A percentile compares a stretch with the other conserved stretches of the same genome.
Conservation (phyloP, 1,140 invertebrate species). For the Neoseiulus cucumeris region DNA sequence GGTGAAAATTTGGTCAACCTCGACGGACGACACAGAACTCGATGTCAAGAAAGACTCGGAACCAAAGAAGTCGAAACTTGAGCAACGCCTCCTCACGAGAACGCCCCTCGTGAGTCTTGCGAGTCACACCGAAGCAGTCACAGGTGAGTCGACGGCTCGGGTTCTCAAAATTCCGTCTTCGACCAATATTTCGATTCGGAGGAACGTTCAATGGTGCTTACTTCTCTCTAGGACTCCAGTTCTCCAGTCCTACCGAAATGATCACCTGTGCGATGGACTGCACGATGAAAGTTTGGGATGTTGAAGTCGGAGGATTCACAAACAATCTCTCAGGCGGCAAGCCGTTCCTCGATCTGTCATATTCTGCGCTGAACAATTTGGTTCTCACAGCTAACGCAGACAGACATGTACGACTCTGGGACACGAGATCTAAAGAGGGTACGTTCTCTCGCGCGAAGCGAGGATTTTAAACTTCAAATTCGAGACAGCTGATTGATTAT, state of each 20-base stretch:
- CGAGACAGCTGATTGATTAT: too few relatives aligned
- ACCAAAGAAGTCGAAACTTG: slow-evolving; percentile 15
- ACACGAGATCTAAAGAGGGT: slow-evolving; percentile 48
- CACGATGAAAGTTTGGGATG: slow-evolving; percentile 81
- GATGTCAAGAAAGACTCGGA: not conserved
- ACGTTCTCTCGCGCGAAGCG: slow-evolving; percentile 11
- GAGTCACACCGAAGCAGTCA: slow-evolving; percentile 77
- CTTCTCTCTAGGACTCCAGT: slow-evolving; percentile 18
- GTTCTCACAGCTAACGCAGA: slow-evolving; percentile 74
- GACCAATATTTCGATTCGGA: slow-evolving; percentile 29
- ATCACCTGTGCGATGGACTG: slow-evolving; percentile 85
- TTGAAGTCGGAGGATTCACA: slow-evolving; percentile 42
- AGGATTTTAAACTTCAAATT: too few relatives aligned
- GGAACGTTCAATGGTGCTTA: too few relatives aligned
- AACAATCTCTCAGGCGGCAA: slow-evolving; percentile 45
- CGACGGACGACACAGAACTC: not conserved
- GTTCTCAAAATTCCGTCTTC: slow-evolving; percentile 28
- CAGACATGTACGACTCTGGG: slow-evolving; percentile 67
- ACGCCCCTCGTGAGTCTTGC: slow-evolving; percentile 62
- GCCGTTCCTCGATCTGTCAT: slow-evolving; percentile 66
- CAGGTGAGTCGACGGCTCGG: slow-evolving; percentile 30
- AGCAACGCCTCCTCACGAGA: slow-evolving; percentile 3
- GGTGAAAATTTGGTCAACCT: slow-evolving; percentile 1
- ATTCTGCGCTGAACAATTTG: slow-evolving; percentile 48
- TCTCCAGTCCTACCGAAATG: slow-evolving; percentile 31